A percentile compares a stretch with the other conserved stretches of the same genome.
Evolutionary conservation across 2,888 invertebrate species (phyloP).

Genomic region (Drosophila formosana): DNA sequence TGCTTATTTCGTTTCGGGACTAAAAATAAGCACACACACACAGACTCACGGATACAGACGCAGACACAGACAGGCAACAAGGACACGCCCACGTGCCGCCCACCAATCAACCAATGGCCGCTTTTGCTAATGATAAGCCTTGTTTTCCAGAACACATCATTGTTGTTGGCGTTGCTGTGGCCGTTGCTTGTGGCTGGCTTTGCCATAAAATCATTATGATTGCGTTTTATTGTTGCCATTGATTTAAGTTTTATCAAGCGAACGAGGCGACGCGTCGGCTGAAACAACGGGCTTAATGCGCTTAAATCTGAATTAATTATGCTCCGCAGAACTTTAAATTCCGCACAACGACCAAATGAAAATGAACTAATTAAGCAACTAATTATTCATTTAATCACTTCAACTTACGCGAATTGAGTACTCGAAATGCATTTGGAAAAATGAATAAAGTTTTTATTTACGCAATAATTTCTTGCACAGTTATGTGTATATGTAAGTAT

Average conservation of each 20-base stretch:
- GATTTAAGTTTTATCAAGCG: slow-evolving; percentile 63
- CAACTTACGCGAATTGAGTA: slow-evolving; percentile 32
- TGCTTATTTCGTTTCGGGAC: slow-evolving; percentile 65
- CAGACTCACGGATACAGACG: not conserved
- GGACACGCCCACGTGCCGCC: slow-evolving; percentile 30
- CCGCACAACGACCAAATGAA: slow-evolving; percentile 11
- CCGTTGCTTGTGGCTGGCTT: slow-evolving; percentile 32
- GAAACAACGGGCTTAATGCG: slow-evolving; percentile 34
- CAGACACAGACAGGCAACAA: slow-evolving; percentile 6
- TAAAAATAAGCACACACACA: slow-evolving; percentile 53
- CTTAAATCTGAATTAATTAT: slow-evolving; percentile 51
- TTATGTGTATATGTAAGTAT: slow-evolving; percentile 43
- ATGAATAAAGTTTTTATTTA: slow-evolving; percentile 65
- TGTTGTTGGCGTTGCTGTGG: slow-evolving; percentile 26
- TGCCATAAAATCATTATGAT: slow-evolving; percentile 65
- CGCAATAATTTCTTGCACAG: slow-evolving; percentile 46
- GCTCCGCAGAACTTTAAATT: slow-evolving; percentile 36
- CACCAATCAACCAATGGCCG: slow-evolving; percentile 65
- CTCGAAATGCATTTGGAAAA: slow-evolving; percentile 51
- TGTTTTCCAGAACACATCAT: slow-evolving; percentile 55
- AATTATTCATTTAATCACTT: slow-evolving; percentile 17
- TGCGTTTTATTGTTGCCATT: slow-evolving; percentile 48
- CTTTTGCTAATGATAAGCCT: slow-evolving; percentile 75
- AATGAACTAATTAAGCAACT: slow-evolving; percentile 22
- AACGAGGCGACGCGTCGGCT: slow-evolving; percentile 1